Base-by-base conservation (phyloP, 2,113 vertebrate species). In the Microcebus jonahi region DNA sequence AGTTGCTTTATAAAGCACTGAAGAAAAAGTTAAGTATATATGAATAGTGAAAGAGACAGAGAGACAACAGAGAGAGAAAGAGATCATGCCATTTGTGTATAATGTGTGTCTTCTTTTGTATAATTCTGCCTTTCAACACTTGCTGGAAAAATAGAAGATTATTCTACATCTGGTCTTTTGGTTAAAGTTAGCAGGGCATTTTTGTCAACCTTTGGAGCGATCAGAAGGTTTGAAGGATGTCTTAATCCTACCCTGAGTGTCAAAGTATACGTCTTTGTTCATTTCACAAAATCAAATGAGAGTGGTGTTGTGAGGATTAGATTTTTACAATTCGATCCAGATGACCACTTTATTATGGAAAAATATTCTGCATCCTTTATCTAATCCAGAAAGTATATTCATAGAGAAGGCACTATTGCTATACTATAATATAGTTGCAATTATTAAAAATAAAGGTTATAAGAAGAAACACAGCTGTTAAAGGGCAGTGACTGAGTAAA, bases 271-370 rank as follows among this genome's bases (percentile, higher is more conserved):
- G 95, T 91, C 97, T 98, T 98, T 98, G 94, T 98, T 98, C 59
- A 4, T 87, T 92, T 95, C 91, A 98, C 97, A 98, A 98, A 98
- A 97, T 81, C 87, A 97, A 97, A 96, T 34, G 97, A 97, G 73
- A 98, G 82, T 68, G 97, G 92, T 96, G 90, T 96, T 96, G 91
- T 95, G 93, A 94, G 98, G 98, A 98, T 98, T 98, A 97, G 93
- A 89, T 97, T 97, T 97, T 98, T 98, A 96, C 96, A 98, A 97
- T 98, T 98, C 97, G 97, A 97, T 96, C 95, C 97, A 98, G 93
- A 98, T 88, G 90, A 98, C 75, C 7, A n/a, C 95, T 98, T 98
- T 97, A 95, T 98, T 97, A 98, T 97, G 95, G 95, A 97, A 98
- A 97, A 98, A 91, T 55, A 96, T 96, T 81, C 95, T 82, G 67